phyloP scores from a whole-genome alignment of 2,113 vertebrate genomes.

The Pangasianodon gigas region DNA sequence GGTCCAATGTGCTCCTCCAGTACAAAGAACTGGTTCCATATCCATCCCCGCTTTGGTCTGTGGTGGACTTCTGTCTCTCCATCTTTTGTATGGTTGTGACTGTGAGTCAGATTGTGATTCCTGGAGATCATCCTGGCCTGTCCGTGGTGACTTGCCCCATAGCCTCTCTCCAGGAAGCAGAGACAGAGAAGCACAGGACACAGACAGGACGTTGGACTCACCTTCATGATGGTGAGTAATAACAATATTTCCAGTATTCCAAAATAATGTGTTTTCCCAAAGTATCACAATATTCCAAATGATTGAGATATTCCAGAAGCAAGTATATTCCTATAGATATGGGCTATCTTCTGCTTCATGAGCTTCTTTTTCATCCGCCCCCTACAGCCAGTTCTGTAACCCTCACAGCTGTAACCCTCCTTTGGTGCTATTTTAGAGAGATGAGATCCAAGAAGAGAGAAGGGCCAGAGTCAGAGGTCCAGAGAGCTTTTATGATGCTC shows the following conservation, averaged over 20 bases:
- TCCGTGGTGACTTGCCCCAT: constrained; percentile 72
- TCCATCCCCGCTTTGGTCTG: constrained; percentile 97
- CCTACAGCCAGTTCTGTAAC: constrained; percentile 59
- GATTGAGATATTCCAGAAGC: constrained; percentile 45
- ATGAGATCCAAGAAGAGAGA: constrained; percentile 73
- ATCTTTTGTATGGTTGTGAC: constrained; percentile 86
- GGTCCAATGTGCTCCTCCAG: constrained; percentile 99
- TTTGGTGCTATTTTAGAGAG: constrained; percentile 70
- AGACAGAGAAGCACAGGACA: constrained; percentile 95
- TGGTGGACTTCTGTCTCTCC: constrained; percentile 95
- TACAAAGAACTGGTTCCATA: constrained; percentile 99
- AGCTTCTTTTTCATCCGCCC: constrained; percentile 48
- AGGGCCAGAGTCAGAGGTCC: constrained; percentile 67
- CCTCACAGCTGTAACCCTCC: constrained; percentile 71
- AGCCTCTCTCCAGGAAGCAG: constrained; percentile 91
- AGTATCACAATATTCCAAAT: constrained; percentile 48
- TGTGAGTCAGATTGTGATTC: constrained; percentile 52
- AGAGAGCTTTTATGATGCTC: constrained; percentile 75
- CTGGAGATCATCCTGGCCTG: constrained; percentile 63
- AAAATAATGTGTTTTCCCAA: constrained; percentile 33
- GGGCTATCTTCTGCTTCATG: constrained; percentile 43
- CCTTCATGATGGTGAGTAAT: constrained; percentile 87
- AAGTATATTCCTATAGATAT: constrained; percentile 65
- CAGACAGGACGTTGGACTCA: constrained; percentile 86
- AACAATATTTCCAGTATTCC: constrained; percentile 48